Conservation (phyloP, 2,888 invertebrate genomes). For the Ecliptopera silaceata region DNA sequence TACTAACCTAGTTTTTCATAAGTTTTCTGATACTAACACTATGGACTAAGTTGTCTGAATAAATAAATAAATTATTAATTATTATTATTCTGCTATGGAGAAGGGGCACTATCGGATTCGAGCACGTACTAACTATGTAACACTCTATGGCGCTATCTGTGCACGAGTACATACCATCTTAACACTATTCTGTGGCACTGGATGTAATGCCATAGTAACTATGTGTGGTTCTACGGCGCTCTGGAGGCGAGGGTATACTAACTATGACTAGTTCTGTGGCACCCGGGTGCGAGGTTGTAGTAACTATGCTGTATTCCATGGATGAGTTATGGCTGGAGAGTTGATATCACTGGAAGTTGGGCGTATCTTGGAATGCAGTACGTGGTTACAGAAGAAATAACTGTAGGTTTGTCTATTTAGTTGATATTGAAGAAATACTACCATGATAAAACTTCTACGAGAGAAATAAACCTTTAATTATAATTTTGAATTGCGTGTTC, state of each 20-base stretch:
- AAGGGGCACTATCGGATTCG: conserved; percentile 48
- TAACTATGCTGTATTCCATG: conserved; percentile 14
- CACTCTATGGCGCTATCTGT: conserved; percentile 5
- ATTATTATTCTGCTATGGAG: conserved; percentile 67
- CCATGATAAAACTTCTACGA: background rate
- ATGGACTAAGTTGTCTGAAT: no score
- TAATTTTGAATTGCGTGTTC: no score
- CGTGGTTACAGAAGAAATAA: conserved; percentile 7
- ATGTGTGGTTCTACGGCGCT: background rate
- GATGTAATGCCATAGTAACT: conserved; percentile 1
- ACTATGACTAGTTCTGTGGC: conserved; percentile 4
- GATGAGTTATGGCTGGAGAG: conserved; percentile 24
- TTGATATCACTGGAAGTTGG: conserved; percentile 30
- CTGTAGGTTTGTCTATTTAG: conserved; percentile 6
- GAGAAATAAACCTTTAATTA: no score
- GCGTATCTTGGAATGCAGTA: conserved; percentile 24
- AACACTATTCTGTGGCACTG: background rate
- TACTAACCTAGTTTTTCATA: no score
- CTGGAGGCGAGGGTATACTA: background rate
- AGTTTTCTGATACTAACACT: no score
- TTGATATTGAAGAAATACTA: background rate
- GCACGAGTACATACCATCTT: background rate
- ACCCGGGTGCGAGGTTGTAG: conserved; percentile 9
- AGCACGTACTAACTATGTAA: conserved; percentile 5
- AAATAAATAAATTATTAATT: no score